These are phyloP conservation scores for Halichondria panicea DNA, from an alignment of 37 sponge, comb jelly and placozoan species.

Conservation along the genomic window DNA sequence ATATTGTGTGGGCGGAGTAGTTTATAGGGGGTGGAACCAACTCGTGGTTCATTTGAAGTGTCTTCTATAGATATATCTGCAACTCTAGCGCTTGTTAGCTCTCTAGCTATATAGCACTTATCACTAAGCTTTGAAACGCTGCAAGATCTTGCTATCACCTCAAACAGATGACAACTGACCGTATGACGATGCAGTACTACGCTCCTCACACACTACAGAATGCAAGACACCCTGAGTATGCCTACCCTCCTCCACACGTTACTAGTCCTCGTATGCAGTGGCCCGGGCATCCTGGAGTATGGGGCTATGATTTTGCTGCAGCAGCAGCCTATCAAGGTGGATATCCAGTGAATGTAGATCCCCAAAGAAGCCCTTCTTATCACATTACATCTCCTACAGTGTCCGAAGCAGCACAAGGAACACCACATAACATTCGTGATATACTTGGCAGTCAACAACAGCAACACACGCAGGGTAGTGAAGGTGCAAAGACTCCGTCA, in stretches of 20 bases:
- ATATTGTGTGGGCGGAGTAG: no score
- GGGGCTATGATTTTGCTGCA: conserved; percentile 51
- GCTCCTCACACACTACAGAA: not conserved
- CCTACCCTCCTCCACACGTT: conserved; percentile 6
- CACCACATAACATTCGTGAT: conserved; percentile 70
- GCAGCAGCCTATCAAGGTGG: conserved; percentile 20
- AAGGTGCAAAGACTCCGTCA: conserved; percentile 67
- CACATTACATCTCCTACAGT: conserved; percentile 35
- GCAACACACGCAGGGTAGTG: conserved; percentile 39
- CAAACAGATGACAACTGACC: not conserved
- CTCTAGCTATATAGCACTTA: no score
- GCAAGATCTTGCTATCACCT: no score
- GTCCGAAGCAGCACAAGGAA: conserved; percentile 1
- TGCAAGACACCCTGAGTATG: conserved; percentile 16
- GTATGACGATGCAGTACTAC: conserved; percentile 44
- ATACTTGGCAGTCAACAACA: conserved; percentile 66
- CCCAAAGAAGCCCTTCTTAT: conserved; percentile 30
- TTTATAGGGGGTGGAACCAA: no score
- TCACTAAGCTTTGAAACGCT: no score
- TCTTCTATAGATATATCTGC: no score
- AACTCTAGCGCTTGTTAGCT: no score
- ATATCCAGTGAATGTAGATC: conserved; percentile 2
- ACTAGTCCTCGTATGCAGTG: conserved; percentile 31
- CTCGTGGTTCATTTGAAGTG: no score
- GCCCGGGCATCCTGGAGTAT: conserved; percentile 22